Base-by-base conservation (phyloP, 2,888 invertebrate genomes). In the Venusia cambrica region DNA sequence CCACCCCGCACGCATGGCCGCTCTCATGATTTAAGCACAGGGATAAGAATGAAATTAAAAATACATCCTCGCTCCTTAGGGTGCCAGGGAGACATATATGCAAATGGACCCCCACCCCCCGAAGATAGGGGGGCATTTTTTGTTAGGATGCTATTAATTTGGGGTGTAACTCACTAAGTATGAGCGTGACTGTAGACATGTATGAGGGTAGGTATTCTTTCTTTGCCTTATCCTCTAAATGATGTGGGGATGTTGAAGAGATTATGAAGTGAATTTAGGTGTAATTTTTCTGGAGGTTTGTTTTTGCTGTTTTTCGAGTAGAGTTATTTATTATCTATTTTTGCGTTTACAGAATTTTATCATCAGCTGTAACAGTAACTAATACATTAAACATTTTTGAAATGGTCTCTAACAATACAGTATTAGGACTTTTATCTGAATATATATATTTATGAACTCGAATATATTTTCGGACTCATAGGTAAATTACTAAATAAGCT, bases 1-100 rank as follows among this genome's bases (percentile, higher is more conserved):
- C 62, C 67, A 60, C 77, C 77, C 66, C 71, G 74, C 85, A 85
- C 87, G 87, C 87, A 87, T 87, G 87, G 87, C 83, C 85, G 87
- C 85, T 77, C 80, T 80, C 85, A 87, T 87, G 85, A 87, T 85
- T 87, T 85, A 87, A 87, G 87, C 83, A 78, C 83, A 69, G 75
- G 87, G 85, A 85, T 87, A 87, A 87, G 87, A 87, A 87, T 85
- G 85, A 87, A 87, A 87, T 87, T 87, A 87, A 87, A 87, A 87
- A 87, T 87, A 87, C 87, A 87, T 87, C 87, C 84, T 75, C 74
- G 74, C 75, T 80, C 80, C 83, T 85, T 81, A 59, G 83, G 83
- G 83, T 80, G 83, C 83, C 66, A 57, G 83, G 84, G 85, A 69
- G 84, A 85, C 85, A 87, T 85, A 83, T 84, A 85, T 85, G 85